phyloP scores from a whole-genome alignment of 1,140 invertebrate genomes.

The Drosophila triauraria region DNA sequence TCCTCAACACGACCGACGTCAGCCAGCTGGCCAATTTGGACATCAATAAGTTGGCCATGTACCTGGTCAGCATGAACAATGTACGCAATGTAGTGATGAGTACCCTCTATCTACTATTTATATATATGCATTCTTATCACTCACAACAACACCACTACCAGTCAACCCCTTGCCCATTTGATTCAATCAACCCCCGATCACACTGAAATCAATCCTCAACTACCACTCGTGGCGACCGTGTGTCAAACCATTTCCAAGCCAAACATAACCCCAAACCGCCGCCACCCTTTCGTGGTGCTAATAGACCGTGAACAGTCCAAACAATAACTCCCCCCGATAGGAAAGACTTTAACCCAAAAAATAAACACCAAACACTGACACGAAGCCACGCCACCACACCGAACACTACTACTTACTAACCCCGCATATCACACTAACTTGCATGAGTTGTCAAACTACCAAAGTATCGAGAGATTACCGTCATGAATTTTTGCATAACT shows the following conservation, averaged over 20 bases:
- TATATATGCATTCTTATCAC: slow-evolving; percentile 21
- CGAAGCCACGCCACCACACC: slow-evolving; percentile 29
- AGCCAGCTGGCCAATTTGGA: slow-evolving; percentile 87
- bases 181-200: slow-evolving; percentile 25
- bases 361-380: slow-evolving; percentile 42
- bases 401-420: slow-evolving; percentile 13
- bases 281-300: slow-evolving; percentile 32
- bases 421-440: slow-evolving; percentile 28
- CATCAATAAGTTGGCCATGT: slow-evolving; percentile 90
- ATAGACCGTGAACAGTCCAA: slow-evolving; percentile 64
- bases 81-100: slow-evolving; percentile 70
- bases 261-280: background rate
- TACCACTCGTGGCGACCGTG: slow-evolving; percentile 13
- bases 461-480: background rate
- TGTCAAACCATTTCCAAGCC: background rate
- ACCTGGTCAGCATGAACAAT: slow-evolving; percentile 88
- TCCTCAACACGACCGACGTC: slow-evolving; percentile 86
- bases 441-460: slow-evolving; percentile 29
- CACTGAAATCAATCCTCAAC: slow-evolving; percentile 26
- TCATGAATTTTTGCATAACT: background rate
- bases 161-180: slow-evolving; percentile 18
- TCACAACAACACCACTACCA: slow-evolving; percentile 1
- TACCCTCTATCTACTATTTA: slow-evolving; percentile 42
- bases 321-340: slow-evolving; percentile 13
- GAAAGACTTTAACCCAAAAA: slow-evolving; percentile 26